Evolutionary conservation across 2,797 vertebrate genomes (phyloP).

Genomic region (Gephyroberyx darwinii): DNA sequence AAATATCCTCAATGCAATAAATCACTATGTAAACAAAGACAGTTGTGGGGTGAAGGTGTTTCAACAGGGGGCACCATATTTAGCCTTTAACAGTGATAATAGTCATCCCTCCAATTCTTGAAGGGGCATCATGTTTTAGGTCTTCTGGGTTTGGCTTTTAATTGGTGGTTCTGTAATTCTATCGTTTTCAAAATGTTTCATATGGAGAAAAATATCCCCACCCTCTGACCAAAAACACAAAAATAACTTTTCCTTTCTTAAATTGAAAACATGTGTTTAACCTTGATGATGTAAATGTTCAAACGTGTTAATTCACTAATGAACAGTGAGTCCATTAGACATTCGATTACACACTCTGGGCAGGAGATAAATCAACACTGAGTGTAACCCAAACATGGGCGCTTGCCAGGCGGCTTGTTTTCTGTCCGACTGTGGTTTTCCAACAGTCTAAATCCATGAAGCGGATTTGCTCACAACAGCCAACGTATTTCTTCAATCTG

Average conservation of each 20-base stretch:
- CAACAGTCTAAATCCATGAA: slow-evolving; percentile 76
- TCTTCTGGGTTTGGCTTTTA: slow-evolving; percentile 50
- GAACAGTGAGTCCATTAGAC: slow-evolving; percentile 79
- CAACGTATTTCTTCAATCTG: slow-evolving; percentile 74
- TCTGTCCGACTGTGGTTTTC: slow-evolving; percentile 77
- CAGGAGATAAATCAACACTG: slow-evolving; percentile 77
- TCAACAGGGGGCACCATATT: not conserved
- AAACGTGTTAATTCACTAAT: slow-evolving; percentile 79
- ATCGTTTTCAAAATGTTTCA: slow-evolving; percentile 54
- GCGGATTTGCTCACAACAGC: slow-evolving; percentile 76
- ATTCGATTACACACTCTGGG: slow-evolving; percentile 73
- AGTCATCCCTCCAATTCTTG: slow-evolving; percentile 35
- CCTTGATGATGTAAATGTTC: slow-evolving; percentile 68
- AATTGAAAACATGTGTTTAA: slow-evolving; percentile 64
- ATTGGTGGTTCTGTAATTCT: slow-evolving; percentile 41
- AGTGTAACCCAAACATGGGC: slow-evolving; percentile 74
- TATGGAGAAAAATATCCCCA: slow-evolving; percentile 60
- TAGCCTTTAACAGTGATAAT: slow-evolving; percentile 19
- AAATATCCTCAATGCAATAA: too few relatives aligned
- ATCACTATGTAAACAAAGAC: too few relatives aligned
- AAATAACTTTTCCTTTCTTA: slow-evolving; percentile 60
- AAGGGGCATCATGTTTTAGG: slow-evolving; percentile 21
- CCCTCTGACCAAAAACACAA: slow-evolving; percentile 55
- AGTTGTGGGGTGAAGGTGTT: too few relatives aligned
- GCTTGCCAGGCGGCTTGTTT: slow-evolving; percentile 74